Evolutionary conservation across 2,797 vertebrate species (phyloP).

Genomic region (Tokudaia muenninki): DNA sequence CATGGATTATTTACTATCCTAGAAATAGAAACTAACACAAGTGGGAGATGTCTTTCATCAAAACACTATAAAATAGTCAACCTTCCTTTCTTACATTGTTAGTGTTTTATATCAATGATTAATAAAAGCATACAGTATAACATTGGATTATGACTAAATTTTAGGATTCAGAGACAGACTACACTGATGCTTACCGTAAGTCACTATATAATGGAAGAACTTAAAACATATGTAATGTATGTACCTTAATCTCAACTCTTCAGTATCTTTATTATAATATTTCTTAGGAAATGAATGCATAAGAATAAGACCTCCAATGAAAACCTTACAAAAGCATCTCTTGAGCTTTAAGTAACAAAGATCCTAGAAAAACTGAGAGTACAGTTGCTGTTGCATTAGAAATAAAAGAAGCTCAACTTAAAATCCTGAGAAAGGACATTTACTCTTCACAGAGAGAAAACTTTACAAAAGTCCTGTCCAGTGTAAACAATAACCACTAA

Average conservation of each 20-base stretch:
- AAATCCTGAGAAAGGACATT: background rate
- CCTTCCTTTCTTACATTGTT: slow-evolving; percentile 36
- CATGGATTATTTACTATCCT: slow-evolving; percentile 4
- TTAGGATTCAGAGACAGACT: background rate
- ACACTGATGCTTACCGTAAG: slow-evolving; percentile 8
- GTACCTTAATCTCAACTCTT: slow-evolving; percentile 7
- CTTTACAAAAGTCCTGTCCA: background rate
- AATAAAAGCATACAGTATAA: background rate
- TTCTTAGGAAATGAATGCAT: background rate
- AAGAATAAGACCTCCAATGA: background rate
- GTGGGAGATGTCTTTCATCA: background rate
- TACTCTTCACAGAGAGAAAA: background rate
- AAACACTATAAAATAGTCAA: slow-evolving; percentile 21
- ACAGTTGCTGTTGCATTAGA: background rate
- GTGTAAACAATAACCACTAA: background rate
- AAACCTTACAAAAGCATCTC: background rate
- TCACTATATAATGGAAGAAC: slow-evolving; percentile 39
- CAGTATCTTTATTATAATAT: background rate
- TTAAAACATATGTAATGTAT: background rate
- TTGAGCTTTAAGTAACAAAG: background rate
- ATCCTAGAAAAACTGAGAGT: background rate
- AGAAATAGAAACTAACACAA: background rate
- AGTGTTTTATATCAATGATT: background rate
- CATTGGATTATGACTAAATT: background rate
- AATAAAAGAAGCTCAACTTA: background rate